These are phyloP conservation scores for Pristionchus entomophagus DNA, from an alignment of 2,888 invertebrate genomes.

Conservation along the genomic window DNA sequence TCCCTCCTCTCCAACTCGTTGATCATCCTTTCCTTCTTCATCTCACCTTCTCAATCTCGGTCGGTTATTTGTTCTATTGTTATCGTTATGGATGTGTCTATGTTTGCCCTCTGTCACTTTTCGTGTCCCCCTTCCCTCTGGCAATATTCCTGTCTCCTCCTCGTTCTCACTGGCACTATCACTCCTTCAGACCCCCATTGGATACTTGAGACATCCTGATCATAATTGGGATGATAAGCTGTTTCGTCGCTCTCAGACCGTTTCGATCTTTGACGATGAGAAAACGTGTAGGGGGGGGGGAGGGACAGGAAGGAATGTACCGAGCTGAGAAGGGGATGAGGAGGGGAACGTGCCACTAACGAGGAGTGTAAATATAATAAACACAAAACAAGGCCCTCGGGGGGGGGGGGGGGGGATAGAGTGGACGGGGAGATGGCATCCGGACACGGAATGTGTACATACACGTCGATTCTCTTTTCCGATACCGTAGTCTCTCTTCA, in stretches of 20 bases:
- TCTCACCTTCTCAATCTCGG: conserved; percentile 10
- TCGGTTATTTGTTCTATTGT: background rate
- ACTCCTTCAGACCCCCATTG: background rate
- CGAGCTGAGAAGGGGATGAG: background rate
- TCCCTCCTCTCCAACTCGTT: background rate
- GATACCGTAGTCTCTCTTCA: conserved; percentile 70
- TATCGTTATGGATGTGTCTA: conserved; percentile 19
- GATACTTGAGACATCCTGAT: background rate
- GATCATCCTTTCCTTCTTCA: background rate
- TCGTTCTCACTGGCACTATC: background rate
- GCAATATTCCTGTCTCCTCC: background rate
- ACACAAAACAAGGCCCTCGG: conserved; percentile 32
- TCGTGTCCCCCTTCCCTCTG: background rate
- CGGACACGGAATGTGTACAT: conserved; percentile 23
- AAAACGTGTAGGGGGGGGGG: background rate
- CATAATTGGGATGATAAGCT: background rate
- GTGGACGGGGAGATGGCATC: conserved; percentile 34
- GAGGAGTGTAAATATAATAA: conserved; percentile 38
- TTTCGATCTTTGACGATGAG: background rate
- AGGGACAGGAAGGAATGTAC: background rate
- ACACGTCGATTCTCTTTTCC: conserved; percentile 77
- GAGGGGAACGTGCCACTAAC: background rate
- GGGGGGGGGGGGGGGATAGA: conserved; percentile 1
- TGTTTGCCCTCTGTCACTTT: background rate
- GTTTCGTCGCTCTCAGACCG: background rate